These are phyloP conservation scores for Menura novaehollandiae DNA, from an alignment of 2,113 vertebrate species.

Conservation along the genomic window DNA sequence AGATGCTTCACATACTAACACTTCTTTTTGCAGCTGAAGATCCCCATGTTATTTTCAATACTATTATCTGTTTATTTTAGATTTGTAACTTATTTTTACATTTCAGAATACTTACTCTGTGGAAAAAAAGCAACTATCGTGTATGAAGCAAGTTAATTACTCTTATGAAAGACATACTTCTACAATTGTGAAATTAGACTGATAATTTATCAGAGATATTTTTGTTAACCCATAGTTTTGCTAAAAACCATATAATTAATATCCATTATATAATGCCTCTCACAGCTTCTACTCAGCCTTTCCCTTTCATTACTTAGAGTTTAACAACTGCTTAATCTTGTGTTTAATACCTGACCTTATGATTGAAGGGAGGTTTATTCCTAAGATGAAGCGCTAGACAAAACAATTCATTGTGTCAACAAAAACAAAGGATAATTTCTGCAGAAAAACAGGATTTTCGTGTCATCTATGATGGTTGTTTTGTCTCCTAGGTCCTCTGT, in stretches of 20 bases:
- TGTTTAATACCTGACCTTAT: constrained; percentile 8
- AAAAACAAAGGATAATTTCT: neutral
- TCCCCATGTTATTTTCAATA: neutral
- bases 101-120: neutral
- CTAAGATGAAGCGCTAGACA: neutral
- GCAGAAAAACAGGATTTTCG: neutral
- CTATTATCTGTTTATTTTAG: neutral
- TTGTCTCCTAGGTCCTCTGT: neutral
- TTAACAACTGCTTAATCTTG: neutral
- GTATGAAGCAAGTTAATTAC: neutral
- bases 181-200: neutral
- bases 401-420: neutral
- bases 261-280: neutral
- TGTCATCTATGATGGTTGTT: neutral
- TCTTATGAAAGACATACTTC: neutral
- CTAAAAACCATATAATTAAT: neutral
- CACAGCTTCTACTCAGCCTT: neutral
- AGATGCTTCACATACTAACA: neutral
- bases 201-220: neutral
- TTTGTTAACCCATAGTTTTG: neutral
- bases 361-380: neutral
- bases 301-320: neutral
- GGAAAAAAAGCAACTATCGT: neutral
- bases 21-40: neutral
- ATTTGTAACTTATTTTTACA: neutral